A percentile compares a stretch with the other conserved stretches of the same genome.
Conservation (phyloP, 1,140 invertebrate genomes). For the Penaeus indicus region DNA sequence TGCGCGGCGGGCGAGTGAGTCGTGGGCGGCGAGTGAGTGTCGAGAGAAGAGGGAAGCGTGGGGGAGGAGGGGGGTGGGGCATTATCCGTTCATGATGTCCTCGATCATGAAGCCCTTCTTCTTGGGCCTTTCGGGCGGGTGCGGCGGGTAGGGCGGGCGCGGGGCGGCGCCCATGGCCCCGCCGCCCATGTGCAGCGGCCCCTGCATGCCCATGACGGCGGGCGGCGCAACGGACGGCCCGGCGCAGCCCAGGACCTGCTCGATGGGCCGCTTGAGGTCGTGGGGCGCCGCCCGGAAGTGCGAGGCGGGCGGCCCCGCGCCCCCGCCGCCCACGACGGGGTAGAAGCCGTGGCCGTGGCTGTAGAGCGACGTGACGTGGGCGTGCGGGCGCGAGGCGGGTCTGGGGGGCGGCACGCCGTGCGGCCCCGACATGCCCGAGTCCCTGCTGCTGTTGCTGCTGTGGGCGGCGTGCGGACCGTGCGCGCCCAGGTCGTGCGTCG, state of each 20-base stretch:
- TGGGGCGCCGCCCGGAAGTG: conserved; percentile 47
- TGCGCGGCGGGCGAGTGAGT: too few species aligned
- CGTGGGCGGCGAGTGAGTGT: too few species aligned
- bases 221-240: conserved; percentile 42
- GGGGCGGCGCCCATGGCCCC: conserved; percentile 55
- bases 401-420: conserved; percentile 49
- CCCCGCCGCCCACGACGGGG: conserved; percentile 51
- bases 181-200: conserved; percentile 44
- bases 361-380: conserved; percentile 55
- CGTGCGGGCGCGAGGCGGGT: conserved; percentile 50
- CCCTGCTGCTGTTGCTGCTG: conserved; percentile 38
- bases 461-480: conserved; percentile 15
- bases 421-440: conserved; percentile 47
- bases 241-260: conserved; percentile 49
- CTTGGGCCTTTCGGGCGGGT: conserved; percentile 64
- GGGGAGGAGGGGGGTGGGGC: too few species aligned
- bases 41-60: too few species aligned
- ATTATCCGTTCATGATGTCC: conserved; percentile 64
- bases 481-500: conserved; percentile 20
- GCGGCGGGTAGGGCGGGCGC: conserved; percentile 56
- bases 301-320: not conserved
- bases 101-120: conserved; percentile 66
- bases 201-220: conserved; percentile 48
- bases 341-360: conserved; percentile 56
- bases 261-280: conserved; percentile 55